Conservation (phyloP, 2,113 vertebrate genomes). For the Pterocles gutturalis region DNA sequence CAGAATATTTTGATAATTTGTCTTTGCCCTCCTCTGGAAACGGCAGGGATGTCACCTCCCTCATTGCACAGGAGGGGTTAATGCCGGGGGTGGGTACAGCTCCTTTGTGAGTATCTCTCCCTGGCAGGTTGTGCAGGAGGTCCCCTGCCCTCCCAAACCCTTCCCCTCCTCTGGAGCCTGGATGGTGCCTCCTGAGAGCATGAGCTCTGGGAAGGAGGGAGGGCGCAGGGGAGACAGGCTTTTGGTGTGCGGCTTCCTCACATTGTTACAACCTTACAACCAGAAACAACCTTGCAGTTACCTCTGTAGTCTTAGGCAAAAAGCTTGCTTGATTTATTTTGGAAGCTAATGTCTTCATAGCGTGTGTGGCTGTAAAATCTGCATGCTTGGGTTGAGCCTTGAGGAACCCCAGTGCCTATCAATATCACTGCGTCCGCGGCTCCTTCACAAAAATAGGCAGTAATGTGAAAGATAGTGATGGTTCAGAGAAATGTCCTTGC, state of each 20-base stretch:
- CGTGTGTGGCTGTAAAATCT: neutral
- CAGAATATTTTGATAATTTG: neutral
- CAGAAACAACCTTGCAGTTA: neutral
- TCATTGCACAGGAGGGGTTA: neutral
- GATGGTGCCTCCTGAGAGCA: neutral
- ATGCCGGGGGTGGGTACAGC: neutral
- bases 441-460: neutral
- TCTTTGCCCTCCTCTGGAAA: neutral
- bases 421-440: neutral
- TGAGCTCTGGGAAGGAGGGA: neutral
- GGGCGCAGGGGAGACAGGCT: neutral
- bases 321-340: neutral
- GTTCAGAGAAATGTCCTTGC: conserved; percentile 43
- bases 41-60: neutral
- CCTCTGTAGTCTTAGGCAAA: neutral
- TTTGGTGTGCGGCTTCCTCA: neutral
- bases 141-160: neutral
- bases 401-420: conserved; percentile 6
- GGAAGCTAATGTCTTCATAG: neutral
- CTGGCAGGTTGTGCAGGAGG: neutral
- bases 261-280: neutral
- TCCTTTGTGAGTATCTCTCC: neutral
- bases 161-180: neutral
- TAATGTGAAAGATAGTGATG: conserved; percentile 14
- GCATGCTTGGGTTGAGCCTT: neutral